A percentile compares a stretch with the other conserved stretches of the same genome.
Conservation (phyloP, 2,797 vertebrate species). For the Erpetoichthys calabaricus region DNA sequence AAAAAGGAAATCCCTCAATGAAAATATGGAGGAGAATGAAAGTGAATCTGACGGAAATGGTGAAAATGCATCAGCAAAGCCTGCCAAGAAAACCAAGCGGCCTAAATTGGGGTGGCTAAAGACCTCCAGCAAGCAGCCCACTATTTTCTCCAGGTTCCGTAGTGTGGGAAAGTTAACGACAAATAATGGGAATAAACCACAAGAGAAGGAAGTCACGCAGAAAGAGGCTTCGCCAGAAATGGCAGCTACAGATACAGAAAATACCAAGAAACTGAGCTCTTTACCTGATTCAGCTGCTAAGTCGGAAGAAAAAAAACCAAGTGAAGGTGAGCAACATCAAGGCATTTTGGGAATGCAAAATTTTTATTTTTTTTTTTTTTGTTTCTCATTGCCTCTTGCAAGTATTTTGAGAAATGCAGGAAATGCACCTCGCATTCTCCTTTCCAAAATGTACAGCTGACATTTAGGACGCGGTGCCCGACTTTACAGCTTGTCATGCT, state of each 20-base stretch:
- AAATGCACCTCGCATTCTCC: too few relatives aligned
- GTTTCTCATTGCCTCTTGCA: too few relatives aligned
- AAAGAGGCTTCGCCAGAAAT: slow-evolving; percentile 25
- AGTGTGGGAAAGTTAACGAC: slow-evolving; percentile 70
- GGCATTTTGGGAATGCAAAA: too few relatives aligned
- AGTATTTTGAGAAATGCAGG: too few relatives aligned
- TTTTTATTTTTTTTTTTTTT: too few relatives aligned
- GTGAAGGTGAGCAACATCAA: slow-evolving; percentile 37
- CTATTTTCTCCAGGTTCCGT: slow-evolving; percentile 88
- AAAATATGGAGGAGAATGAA: slow-evolving; percentile 26
- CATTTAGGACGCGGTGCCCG: too few relatives aligned
- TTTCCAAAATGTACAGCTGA: too few relatives aligned
- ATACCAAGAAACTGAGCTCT: slow-evolving; percentile 15
- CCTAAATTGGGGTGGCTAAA: slow-evolving; percentile 71
- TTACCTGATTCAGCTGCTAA: slow-evolving; percentile 17
- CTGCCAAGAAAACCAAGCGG: slow-evolving; percentile 63
- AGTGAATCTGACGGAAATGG: slow-evolving; percentile 36
- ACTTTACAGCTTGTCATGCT: too few relatives aligned
- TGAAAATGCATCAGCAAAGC: slow-evolving; percentile 39
- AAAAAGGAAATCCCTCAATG: slow-evolving; percentile 67
- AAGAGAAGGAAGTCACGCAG: slow-evolving; percentile 31
- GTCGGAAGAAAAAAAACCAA: slow-evolving; percentile 29
- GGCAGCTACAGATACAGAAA: slow-evolving; percentile 27
- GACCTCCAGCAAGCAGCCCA: slow-evolving; percentile 73
- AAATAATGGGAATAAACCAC: slow-evolving; percentile 40